These are phyloP conservation scores for Camelus dromedarius DNA, from an alignment of 2,113 vertebrate species.

Conservation along the genomic window DNA sequence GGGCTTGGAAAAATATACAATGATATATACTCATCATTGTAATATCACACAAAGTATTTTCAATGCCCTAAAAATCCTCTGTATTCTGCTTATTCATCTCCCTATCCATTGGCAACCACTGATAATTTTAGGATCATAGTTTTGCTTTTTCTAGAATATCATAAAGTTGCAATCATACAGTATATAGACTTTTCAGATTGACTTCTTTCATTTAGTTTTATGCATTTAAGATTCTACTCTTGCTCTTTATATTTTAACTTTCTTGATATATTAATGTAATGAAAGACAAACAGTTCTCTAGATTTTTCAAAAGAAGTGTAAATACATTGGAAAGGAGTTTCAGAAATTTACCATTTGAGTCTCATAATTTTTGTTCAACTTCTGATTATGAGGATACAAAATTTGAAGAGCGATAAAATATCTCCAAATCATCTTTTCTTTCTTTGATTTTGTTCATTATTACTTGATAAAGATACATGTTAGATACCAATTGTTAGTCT, in stretches of 20 bases:
- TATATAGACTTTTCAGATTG: neutral
- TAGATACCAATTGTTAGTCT: neutral
- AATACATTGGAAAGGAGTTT: neutral
- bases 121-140: neutral
- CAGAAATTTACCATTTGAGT: neutral
- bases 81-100: neutral
- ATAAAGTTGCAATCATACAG: neutral
- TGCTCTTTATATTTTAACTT: neutral
- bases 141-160: neutral
- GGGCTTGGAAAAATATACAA: neutral
- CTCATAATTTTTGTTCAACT: neutral
- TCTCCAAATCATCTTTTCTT: neutral
- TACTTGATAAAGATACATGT: neutral
- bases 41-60: neutral
- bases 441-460: neutral
- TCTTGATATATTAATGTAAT: conserved; percentile 4
- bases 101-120: neutral
- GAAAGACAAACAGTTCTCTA: neutral
- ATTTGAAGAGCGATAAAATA: neutral
- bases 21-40: neutral
- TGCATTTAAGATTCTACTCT: neutral
- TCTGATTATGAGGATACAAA: neutral
- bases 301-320: neutral
- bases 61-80: neutral
- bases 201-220: neutral